Percentiles rank a stretch among this genome's conserved stretches.
phyloP scores from a whole-genome alignment of 37 sponge, comb jelly and placozoan species.

The Eunapius fragilis region DNA sequence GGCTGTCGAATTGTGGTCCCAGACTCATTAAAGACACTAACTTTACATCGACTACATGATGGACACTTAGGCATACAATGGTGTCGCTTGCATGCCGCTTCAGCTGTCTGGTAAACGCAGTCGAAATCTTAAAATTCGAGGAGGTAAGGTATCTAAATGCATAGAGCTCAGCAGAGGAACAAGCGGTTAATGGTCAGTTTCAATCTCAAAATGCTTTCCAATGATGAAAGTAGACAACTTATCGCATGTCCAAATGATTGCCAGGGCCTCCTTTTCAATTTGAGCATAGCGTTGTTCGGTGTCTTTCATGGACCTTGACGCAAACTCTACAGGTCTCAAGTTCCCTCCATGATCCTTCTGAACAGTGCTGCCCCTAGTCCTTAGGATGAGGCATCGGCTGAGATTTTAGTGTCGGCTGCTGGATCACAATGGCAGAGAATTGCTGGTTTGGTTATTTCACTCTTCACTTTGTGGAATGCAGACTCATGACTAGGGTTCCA shows the following conservation, averaged over 20 bases:
- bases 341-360: background rate
- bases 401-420: constrained; percentile 12
- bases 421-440: constrained; percentile 15
- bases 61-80: background rate
- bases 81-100: too few species aligned
- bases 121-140: constrained; percentile 30
- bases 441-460: constrained; percentile 30
- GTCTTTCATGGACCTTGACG: constrained; percentile 4
- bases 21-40: too few species aligned
- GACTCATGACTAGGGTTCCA: constrained; percentile 34
- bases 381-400: constrained; percentile 37
- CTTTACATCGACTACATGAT: too few species aligned
- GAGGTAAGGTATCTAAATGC: constrained; percentile 17
- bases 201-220: background rate
- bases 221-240: constrained; percentile 2
- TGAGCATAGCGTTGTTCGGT: constrained; percentile 3
- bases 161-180: constrained; percentile 11
- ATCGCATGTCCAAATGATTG: too few species aligned
- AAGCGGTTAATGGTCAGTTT: constrained; percentile 38
- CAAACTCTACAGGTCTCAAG: constrained; percentile 8
- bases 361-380: constrained; percentile 8
- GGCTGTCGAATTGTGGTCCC: too few species aligned
- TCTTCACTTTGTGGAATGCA: constrained; percentile 24
- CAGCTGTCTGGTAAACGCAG: background rate
- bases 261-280: constrained; percentile 3